Percentiles rank a stretch among this genome's conserved stretches.
These are phyloP conservation scores for Oasisia sp. DNA, from an alignment of 2,888 invertebrate genomes.

Conservation along the genomic window DNA sequence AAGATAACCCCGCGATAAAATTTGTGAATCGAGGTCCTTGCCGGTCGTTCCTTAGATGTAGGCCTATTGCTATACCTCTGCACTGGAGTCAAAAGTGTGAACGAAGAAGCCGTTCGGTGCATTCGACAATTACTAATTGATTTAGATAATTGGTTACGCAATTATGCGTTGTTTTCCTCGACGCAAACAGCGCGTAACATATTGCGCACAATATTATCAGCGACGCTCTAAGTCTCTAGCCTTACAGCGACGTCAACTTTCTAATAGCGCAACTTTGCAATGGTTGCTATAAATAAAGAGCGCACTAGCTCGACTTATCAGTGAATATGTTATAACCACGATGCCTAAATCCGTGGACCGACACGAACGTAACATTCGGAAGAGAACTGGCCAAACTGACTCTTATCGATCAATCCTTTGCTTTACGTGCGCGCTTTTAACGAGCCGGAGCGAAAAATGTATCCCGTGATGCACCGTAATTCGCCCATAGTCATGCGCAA, in stretches of 20 bases:
- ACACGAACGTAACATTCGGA: background rate
- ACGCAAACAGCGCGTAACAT: background rate
- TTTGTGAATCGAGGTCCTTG: background rate
- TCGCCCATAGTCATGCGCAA: conserved; percentile 48
- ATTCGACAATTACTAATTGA: background rate
- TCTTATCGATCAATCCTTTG: background rate
- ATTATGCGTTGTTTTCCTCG: background rate
- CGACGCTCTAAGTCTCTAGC: background rate
- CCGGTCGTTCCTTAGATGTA: too few species aligned
- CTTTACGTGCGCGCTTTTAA: conserved; percentile 20
- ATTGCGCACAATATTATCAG: background rate
- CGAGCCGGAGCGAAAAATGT: conserved; percentile 21
- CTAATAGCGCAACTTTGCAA: background rate
- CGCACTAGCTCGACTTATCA: background rate
- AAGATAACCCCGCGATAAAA: conserved; percentile 5
- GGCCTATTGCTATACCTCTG: background rate
- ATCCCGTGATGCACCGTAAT: conserved; percentile 49
- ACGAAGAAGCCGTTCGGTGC: background rate
- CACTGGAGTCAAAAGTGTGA: background rate
- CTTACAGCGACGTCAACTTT: background rate
- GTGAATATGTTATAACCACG: background rate
- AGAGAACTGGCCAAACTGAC: background rate
- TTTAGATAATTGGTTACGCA: background rate
- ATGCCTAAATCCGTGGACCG: background rate
- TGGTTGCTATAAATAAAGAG: background rate